Conservation (phyloP, 2,797 vertebrate genomes). For the Thripadectes ignobilis region DNA sequence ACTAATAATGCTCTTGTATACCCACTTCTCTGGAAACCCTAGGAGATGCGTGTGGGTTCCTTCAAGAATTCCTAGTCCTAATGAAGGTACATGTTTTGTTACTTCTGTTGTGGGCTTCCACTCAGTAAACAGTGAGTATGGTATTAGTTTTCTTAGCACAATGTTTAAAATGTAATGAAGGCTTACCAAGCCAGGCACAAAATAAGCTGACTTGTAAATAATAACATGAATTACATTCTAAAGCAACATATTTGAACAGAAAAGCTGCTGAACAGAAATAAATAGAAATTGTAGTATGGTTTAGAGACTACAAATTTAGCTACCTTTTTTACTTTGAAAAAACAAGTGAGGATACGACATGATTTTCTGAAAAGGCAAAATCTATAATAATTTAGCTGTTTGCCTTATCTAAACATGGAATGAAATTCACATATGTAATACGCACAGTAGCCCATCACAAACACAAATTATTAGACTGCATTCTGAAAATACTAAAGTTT, state of each 20-base stretch:
- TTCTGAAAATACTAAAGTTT: not conserved
- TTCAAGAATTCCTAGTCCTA: not conserved
- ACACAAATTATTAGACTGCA: not conserved
- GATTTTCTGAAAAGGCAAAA: not conserved
- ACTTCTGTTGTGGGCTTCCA: not conserved
- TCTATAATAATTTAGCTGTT: not conserved
- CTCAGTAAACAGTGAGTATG: not conserved
- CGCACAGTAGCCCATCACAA: not conserved
- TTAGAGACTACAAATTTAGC: not conserved
- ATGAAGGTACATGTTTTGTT: not conserved
- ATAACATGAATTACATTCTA: not conserved
- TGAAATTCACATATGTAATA: not conserved
- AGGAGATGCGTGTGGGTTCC: not conserved
- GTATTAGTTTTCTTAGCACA: not conserved
- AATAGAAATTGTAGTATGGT: not conserved
- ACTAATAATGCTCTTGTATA: not conserved
- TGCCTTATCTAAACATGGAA: not conserved
- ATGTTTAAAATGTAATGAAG: not conserved
- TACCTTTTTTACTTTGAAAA: not conserved
- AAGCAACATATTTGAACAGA: not conserved
- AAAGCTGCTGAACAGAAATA: not conserved
- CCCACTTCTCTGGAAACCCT: not conserved
- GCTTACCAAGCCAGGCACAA: not conserved
- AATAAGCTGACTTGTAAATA: not conserved
- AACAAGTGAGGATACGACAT: rapidly evolving